Conservation (phyloP, 2,797 vertebrate species). For the Eulemur rubriventer region DNA sequence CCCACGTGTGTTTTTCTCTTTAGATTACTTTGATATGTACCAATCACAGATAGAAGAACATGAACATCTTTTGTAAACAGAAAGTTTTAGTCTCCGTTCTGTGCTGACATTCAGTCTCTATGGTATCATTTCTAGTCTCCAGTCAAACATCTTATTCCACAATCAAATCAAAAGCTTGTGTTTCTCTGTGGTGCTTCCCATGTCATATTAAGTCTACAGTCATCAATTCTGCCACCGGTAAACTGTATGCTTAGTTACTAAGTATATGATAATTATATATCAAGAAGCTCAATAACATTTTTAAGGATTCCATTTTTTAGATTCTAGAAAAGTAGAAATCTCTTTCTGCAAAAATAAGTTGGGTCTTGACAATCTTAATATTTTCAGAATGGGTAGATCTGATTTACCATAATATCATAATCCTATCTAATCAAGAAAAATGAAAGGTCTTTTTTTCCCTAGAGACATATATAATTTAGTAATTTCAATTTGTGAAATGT, state of each 20-base stretch:
- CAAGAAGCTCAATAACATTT: background rate
- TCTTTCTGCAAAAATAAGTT: constrained; percentile 50
- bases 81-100: background rate
- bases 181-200: background rate
- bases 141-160: background rate
- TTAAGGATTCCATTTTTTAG: constrained; percentile 39
- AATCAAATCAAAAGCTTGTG: background rate
- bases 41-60: background rate
- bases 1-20: background rate
- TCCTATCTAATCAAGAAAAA: constrained; percentile 71
- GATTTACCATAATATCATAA: constrained; percentile 74
- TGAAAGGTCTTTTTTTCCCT: constrained; percentile 72
- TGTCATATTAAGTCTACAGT: background rate
- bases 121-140: background rate
- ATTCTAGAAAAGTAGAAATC: background rate
- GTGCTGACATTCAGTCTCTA: background rate
- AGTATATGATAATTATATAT: background rate
- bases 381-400: constrained; percentile 73
- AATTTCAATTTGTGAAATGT: constrained; percentile 77
- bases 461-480: constrained; percentile 63
- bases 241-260: background rate
- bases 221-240: background rate
- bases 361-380: constrained; percentile 38
- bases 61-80: background rate
- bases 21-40: background rate